Evolutionary conservation across 1,140 invertebrate genomes (phyloP).

Genomic region (Drosophila rhopaloa): DNA sequence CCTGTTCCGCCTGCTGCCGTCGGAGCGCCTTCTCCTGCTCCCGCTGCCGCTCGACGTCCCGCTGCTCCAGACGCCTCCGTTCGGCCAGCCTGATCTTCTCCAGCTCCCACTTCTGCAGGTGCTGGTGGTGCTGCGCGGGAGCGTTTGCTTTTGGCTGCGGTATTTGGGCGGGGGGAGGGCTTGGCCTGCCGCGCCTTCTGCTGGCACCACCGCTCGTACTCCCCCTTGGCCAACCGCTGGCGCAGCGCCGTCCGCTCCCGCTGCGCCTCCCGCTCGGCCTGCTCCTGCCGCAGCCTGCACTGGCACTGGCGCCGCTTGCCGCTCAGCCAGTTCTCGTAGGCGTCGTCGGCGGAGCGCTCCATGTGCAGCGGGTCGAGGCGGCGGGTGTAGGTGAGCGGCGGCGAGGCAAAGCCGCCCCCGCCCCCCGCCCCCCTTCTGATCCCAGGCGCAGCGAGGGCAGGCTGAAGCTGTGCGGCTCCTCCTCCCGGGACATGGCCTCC

Average conservation of each 20-base stretch:
- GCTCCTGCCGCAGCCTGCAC: slow-evolving; percentile 27
- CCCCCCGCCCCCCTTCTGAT: slow-evolving; percentile 20
- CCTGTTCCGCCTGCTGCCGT: slow-evolving; percentile 32
- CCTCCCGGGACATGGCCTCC: slow-evolving; percentile 26
- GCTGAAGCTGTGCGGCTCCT: background rate
- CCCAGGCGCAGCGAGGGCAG: slow-evolving; percentile 43
- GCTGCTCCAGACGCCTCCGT: slow-evolving; percentile 15
- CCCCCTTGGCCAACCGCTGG: slow-evolving; percentile 32
- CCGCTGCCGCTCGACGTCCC: slow-evolving; percentile 1
- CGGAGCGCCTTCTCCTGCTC: slow-evolving; percentile 29
- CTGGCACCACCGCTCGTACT: slow-evolving; percentile 49
- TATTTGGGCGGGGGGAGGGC: background rate
- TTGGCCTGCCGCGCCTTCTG: slow-evolving; percentile 26
- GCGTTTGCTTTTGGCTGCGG: background rate
- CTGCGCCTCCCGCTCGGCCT: slow-evolving; percentile 7
- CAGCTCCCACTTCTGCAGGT: slow-evolving; percentile 53
- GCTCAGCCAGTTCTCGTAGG: slow-evolving; percentile 66
- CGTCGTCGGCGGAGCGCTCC: slow-evolving; percentile 37
- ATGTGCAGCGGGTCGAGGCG: slow-evolving; percentile 29
- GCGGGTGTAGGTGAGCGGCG: slow-evolving; percentile 25
- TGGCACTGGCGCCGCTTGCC: slow-evolving; percentile 45
- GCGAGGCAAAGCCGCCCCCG: background rate
- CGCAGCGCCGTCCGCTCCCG: slow-evolving; percentile 18
- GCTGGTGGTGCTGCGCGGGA: background rate
- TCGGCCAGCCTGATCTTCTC: slow-evolving; percentile 43